Evolutionary conservation across 1,140 invertebrate species (phyloP), one percentile per base, ranked within the genome.

Genomic region (Drosophila orena): DNA sequence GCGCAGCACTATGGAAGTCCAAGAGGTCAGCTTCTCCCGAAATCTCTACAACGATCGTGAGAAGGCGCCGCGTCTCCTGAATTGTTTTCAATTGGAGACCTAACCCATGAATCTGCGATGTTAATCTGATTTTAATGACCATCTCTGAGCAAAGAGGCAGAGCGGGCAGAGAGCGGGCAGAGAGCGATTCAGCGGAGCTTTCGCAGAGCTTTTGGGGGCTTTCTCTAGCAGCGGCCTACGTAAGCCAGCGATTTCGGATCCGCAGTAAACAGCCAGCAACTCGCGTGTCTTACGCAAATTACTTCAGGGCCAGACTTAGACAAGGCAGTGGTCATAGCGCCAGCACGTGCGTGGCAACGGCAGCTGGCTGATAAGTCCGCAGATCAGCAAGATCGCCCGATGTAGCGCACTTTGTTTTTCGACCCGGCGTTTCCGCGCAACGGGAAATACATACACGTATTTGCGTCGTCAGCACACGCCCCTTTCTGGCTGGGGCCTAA

Each of bases 341-440:
- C 72, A 77, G 65, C 70, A 84, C 79, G 76, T 84, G 79, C 53
- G 34, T 69, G 35, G 24, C 42, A 56, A 70, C 66, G 42, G 5
- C 5, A 24, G 3, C 20, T 22, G 44, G 4, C 12, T 11, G 64
- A 30, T 30, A 40, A 66, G 47, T 11, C 35, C 12, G 24, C n/a
- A 4, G n/a, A 15, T 4, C 22, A n/a, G 14, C 24, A 15, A 22
- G 27, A 24, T 57, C 35, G 14, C 14, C 27, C 22, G 56, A 44
- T 37, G 22, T 30, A 11, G 40, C 15, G 35, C 4, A 42, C 20
- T 35, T 58, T 42, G 42, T 22, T 30, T 43, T 46, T 46, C 55
- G 35, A 53, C 37, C 11, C 24, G 47, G 37, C 24, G 12, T 20
- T 52, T 40, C 35, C 46, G 20, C 12, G 12, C 22, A 17, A n/a